A percentile compares a stretch with the other conserved stretches of the same genome.
Evolutionary conservation across 2,797 vertebrate species (phyloP).

Genomic region (Lepilemur septentrionalis): DNA sequence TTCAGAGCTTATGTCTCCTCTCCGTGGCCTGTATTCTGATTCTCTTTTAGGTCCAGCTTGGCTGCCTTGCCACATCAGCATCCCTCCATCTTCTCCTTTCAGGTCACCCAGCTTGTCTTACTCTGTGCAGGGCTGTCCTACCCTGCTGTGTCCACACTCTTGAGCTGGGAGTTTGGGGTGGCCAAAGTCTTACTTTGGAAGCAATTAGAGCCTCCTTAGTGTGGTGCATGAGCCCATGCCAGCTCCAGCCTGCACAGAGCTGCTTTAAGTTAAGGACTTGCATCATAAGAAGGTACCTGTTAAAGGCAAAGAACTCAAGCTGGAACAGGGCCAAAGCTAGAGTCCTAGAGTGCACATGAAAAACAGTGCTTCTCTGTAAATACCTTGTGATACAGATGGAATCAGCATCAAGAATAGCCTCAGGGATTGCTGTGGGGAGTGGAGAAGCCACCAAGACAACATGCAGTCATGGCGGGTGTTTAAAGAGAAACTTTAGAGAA

Average conservation of each 20-base stretch:
- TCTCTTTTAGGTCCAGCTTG: background rate
- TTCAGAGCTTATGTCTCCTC: too few species aligned
- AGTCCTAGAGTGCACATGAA: background rate
- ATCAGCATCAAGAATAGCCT: background rate
- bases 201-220: background rate
- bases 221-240: background rate
- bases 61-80: background rate
- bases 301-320: background rate
- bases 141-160: background rate
- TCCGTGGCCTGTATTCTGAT: background rate
- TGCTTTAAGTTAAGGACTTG: background rate
- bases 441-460: background rate
- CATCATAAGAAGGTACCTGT: background rate
- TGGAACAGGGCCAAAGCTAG: background rate
- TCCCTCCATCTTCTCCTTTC: background rate
- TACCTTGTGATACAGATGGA: background rate
- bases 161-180: background rate
- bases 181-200: background rate
- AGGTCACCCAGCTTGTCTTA: background rate
- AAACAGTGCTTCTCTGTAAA: background rate
- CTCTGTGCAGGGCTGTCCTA: background rate
- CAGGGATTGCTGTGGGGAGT: background rate
- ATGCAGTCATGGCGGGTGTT: background rate
- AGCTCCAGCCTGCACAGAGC: background rate
- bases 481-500: background rate